Evolutionary conservation across 2,888 invertebrate species (phyloP).

Genomic region (Nycteola revayana): DNA sequence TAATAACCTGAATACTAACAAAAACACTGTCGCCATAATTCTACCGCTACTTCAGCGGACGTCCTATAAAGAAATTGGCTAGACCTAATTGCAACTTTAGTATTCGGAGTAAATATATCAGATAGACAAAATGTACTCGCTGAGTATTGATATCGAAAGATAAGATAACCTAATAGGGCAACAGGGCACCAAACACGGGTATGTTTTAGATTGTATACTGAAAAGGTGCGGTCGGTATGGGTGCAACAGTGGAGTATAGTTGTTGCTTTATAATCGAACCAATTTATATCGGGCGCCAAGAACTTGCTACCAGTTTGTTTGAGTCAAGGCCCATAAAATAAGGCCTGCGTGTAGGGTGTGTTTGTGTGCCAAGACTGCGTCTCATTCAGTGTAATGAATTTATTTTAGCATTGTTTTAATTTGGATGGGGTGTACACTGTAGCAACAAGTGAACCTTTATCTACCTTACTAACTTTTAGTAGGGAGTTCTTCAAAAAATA

Average conservation of each 20-base stretch:
- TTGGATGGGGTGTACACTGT: no score
- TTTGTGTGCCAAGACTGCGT: constrained; percentile 6
- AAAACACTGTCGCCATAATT: no score
- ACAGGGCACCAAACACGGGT: constrained; percentile 33
- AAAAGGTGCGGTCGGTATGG: constrained; percentile 39
- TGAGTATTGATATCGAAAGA: constrained; percentile 38
- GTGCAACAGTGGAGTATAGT: constrained; percentile 43
- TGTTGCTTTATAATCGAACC: constrained; percentile 56
- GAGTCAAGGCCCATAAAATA: neutral
- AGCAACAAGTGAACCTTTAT: no score
- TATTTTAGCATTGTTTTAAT: no score
- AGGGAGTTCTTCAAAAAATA: no score
- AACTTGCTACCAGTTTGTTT: constrained; percentile 22
- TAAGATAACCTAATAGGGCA: constrained; percentile 42
- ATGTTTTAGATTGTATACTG: constrained; percentile 37
- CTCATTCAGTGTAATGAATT: no score
- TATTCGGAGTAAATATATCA: constrained; percentile 12
- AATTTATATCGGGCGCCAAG: constrained; percentile 50
- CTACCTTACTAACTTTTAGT: no score
- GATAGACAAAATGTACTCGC: constrained; percentile 30
- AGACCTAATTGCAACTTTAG: constrained; percentile 1
- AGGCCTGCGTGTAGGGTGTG: no score
- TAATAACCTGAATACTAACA: no score
- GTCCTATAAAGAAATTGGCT: no score
- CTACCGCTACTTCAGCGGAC: no score